These are phyloP conservation scores for Sesamia inferens DNA, from an alignment of 2,888 invertebrate species.

Conservation along the genomic window DNA sequence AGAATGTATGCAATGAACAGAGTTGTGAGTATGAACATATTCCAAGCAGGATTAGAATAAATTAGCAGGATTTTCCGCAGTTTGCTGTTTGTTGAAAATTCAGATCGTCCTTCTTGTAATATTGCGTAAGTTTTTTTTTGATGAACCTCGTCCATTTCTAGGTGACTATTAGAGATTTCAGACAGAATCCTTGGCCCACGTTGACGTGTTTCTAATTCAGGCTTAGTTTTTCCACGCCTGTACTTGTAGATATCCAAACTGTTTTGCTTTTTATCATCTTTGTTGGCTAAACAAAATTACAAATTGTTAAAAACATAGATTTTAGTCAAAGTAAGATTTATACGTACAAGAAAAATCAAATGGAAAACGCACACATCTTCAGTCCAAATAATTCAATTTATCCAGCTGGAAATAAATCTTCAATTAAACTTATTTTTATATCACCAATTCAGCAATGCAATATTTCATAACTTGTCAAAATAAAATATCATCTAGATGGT, in stretches of 20 bases:
- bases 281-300: slow-evolving; percentile 50
- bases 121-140: slow-evolving; percentile 81
- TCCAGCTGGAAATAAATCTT: slow-evolving; percentile 23
- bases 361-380: slow-evolving; percentile 55
- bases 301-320: background rate
- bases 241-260: slow-evolving; percentile 79
- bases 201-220: slow-evolving; percentile 48
- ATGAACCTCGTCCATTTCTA: slow-evolving; percentile 72
- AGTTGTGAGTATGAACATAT: slow-evolving; percentile 77
- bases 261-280: slow-evolving; percentile 42
- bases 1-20: slow-evolving; percentile 80
- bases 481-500: slow-evolving; percentile 63
- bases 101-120: slow-evolving; percentile 80
- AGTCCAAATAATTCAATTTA: slow-evolving; percentile 18
- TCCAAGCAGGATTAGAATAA: slow-evolving; percentile 83
- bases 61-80: slow-evolving; percentile 79
- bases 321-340: background rate
- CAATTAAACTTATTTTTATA: slow-evolving; percentile 3
- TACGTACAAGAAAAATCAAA: background rate
- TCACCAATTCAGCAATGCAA: slow-evolving; percentile 32
- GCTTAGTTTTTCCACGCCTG: slow-evolving; percentile 70
- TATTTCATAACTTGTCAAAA: slow-evolving; percentile 54
- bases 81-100: slow-evolving; percentile 77
- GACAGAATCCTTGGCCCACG: background rate
- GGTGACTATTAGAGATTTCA: slow-evolving; percentile 60